These are phyloP conservation scores for Pterophyllum scalare DNA, from an alignment of 2,113 vertebrate genomes.

Conservation along the genomic window DNA sequence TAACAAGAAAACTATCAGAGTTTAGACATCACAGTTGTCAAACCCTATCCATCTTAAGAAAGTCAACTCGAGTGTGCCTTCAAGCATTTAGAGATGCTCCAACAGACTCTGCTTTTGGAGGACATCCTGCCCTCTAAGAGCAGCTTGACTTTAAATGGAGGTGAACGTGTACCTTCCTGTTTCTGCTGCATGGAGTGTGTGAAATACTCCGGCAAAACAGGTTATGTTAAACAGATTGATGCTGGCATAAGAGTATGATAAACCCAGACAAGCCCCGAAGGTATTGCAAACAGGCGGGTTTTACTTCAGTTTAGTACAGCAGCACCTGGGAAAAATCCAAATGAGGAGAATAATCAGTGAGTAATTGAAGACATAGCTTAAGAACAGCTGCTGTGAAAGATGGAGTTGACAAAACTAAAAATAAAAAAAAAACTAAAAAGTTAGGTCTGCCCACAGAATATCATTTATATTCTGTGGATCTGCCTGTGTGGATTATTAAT, in stretches of 20 bases:
- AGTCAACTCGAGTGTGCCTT: not conserved
- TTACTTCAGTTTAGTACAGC: not conserved
- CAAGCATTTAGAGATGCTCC: not conserved
- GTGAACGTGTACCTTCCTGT: slow-evolving; percentile 18
- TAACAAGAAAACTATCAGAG: not conserved
- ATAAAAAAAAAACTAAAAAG: too few species aligned
- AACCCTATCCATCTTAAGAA: not conserved
- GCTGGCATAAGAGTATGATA: not conserved
- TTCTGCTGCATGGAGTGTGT: not conserved
- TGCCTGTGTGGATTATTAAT: not conserved
- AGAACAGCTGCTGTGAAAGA: not conserved
- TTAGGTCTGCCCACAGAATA: too few species aligned
- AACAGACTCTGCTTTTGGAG: not conserved
- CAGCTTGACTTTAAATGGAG: not conserved
- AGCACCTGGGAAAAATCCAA: not conserved
- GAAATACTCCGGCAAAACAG: not conserved
- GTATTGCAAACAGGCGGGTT: not conserved
- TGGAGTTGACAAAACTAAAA: not conserved
- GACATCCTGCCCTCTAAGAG: slow-evolving; percentile 20
- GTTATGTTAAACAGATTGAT: not conserved
- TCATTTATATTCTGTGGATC: not conserved
- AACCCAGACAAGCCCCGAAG: not conserved
- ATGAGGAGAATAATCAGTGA: not conserved
- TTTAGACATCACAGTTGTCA: not conserved
- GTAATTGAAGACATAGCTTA: not conserved